Evolutionary conservation across 1,140 invertebrate genomes (phyloP), one percentile per base, ranked within the genome.

Genomic region (Latrodectus geometricus): DNA sequence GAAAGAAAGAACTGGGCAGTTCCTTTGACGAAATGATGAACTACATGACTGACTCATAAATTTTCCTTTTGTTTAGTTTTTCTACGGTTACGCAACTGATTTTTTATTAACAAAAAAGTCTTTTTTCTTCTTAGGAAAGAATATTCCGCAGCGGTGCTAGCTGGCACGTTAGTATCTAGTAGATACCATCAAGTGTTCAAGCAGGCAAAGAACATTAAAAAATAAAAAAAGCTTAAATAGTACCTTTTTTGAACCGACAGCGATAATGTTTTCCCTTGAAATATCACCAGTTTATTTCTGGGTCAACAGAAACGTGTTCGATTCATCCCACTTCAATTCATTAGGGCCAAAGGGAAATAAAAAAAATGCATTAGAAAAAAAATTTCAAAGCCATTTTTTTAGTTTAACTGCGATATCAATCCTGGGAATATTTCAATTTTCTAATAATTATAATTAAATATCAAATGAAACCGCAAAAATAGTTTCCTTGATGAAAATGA

Each of bases 1-100:
- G 17, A 35, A 17, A 14, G 21, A 74, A 74, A 66, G 52, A 66
- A 56, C 50, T 66, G 83, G 83, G 65, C 65, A 56, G 74, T 77
- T 72, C 73, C 70, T 86, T 86, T 78, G 83, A 78, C 54, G 83
- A 86, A 76, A 78, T 84, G 82, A 84, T 73, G 75, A 52, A 78
- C 75, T 69, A 61, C n/a, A 17, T 17, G 79, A 69, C 79, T 86
- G 83, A 86, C 21, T 86, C 83, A 86, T 77, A 86, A 70, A 77
- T 86, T 73, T 78, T 76, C 35, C 23, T 20, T 79, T 20, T 20
- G 49, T 48, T 74, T 68, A 61, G 9, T 74, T 48, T 82, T 75
- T 8, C 48, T 78, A 9, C 17, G 11, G 11, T 61, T 61, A 17
- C 54, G 54, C 2, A 61, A 61, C 17, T 14, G 11, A 14, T 61